phyloP scores from a whole-genome alignment of 2,113 vertebrate genomes.

The Callipepla californica region DNA sequence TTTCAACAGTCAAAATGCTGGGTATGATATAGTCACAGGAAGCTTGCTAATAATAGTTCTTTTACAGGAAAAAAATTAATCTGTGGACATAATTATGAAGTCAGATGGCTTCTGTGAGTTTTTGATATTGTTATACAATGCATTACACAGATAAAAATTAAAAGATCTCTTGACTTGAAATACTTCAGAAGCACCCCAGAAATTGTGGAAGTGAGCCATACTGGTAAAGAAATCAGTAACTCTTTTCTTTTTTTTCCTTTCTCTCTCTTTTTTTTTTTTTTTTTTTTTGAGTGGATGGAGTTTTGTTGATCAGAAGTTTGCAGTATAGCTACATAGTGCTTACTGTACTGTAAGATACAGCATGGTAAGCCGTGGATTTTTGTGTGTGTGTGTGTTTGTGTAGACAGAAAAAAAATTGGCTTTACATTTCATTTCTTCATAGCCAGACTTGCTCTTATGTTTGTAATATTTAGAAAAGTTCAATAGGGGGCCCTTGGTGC shows the following conservation, averaged over 20 bases:
- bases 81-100: background rate
- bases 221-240: background rate
- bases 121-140: background rate
- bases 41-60: background rate
- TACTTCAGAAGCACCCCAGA: background rate
- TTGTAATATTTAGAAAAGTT: conserved; percentile 92
- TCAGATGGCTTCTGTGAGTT: background rate
- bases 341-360: background rate
- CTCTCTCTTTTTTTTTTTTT: too few species aligned
- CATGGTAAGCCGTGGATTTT: background rate
- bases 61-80: background rate
- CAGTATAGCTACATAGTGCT: background rate
- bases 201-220: background rate
- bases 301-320: background rate
- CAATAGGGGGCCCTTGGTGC: conserved; percentile 94
- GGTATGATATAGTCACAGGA: background rate
- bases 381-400: background rate
- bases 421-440: conserved; percentile 70
- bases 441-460: conserved; percentile 79
- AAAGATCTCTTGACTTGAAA: background rate
- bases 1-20: background rate
- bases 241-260: too few species aligned
- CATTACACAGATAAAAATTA: background rate
- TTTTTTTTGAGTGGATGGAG: background rate
- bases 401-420: background rate